A percentile compares a stretch with the other conserved stretches of the same genome.
Conservation (phyloP, 2,888 invertebrate species). For the Amphimallon solstitiale region DNA sequence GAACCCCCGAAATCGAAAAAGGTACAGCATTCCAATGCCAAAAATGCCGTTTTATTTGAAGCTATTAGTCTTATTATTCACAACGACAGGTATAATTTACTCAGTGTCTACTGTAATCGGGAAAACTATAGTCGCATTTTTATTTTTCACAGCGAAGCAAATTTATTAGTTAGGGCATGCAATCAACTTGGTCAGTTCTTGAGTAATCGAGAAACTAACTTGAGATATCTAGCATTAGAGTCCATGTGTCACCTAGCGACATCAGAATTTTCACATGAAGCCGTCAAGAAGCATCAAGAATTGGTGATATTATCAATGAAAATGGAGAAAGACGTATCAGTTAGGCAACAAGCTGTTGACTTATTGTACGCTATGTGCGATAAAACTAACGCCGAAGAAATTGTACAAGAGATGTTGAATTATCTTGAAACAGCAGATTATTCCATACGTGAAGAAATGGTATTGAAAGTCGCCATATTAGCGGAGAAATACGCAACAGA, state of each 20-base stretch:
- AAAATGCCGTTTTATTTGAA: constrained; percentile 99
- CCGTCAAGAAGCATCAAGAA: constrained; percentile 99
- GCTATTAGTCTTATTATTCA: constrained; percentile 99
- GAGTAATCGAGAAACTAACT: constrained; percentile 96
- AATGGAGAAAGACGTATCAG: constrained; percentile 98
- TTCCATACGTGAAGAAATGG: constrained; percentile 99
- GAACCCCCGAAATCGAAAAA: constrained; percentile 99
- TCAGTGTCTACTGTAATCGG: not conserved
- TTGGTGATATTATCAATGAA: constrained; percentile 99
- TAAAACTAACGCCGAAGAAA: constrained; percentile 98
- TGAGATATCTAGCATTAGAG: constrained; percentile 96
- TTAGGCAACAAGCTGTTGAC: constrained; percentile 97
- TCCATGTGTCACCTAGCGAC: constrained; percentile 99
- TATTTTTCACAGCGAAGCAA: constrained; percentile 79
- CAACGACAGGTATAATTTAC: constrained; percentile 77
- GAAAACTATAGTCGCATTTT: constrained; percentile 2
- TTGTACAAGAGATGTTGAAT: constrained; percentile 99
- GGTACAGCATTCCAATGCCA: constrained; percentile 99
- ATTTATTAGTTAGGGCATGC: constrained; percentile 95
- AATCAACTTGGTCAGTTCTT: constrained; percentile 99
- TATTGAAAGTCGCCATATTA: constrained; percentile 97
- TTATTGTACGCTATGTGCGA: constrained; percentile 99
- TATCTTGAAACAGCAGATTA: constrained; percentile 99
- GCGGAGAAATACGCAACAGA: constrained; percentile 99
- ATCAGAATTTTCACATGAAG: constrained; percentile 99